Evolutionary conservation across 2,888 invertebrate genomes (phyloP).

Genomic region (Ecliptopera silaceata): DNA sequence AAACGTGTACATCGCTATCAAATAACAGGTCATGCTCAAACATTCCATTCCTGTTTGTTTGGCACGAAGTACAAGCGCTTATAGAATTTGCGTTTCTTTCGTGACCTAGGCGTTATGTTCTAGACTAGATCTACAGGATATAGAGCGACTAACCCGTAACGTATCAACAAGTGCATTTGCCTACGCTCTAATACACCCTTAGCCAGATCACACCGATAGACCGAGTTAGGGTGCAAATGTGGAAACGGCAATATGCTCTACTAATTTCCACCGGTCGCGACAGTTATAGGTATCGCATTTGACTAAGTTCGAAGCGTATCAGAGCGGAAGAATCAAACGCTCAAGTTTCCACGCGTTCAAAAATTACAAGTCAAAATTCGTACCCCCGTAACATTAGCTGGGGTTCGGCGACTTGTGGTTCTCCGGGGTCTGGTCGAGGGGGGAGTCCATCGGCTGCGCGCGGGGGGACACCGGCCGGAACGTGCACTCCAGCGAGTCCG

Average conservation of each 20-base stretch:
- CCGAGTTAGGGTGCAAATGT: no score
- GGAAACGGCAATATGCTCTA: no score
- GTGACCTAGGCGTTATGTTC: neutral
- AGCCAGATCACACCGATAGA: no score
- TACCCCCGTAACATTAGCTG: conserved; percentile 66
- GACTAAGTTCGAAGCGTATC: neutral
- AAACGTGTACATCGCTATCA: no score
- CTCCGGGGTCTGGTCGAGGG: conserved; percentile 48
- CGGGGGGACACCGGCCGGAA: conserved; percentile 78
- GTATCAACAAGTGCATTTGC: neutral
- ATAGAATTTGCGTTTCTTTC: neutral
- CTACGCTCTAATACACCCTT: neutral
- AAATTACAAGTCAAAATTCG: conserved; percentile 43
- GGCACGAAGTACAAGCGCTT: neutral
- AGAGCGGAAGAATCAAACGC: conserved; percentile 2
- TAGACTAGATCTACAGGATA: conserved; percentile 19
- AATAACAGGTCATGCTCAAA: neutral
- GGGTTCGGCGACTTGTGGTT: conserved; percentile 68
- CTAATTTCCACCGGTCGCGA: neutral
- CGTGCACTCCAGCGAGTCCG: conserved; percentile 75
- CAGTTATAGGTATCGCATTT: neutral
- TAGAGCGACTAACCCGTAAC: conserved; percentile 7
- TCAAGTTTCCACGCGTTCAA: conserved; percentile 6
- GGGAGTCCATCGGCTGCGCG: conserved; percentile 58
- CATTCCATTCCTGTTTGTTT: neutral